Base-by-base conservation (phyloP, 2,888 invertebrate species). In the Sialis lutaria region DNA sequence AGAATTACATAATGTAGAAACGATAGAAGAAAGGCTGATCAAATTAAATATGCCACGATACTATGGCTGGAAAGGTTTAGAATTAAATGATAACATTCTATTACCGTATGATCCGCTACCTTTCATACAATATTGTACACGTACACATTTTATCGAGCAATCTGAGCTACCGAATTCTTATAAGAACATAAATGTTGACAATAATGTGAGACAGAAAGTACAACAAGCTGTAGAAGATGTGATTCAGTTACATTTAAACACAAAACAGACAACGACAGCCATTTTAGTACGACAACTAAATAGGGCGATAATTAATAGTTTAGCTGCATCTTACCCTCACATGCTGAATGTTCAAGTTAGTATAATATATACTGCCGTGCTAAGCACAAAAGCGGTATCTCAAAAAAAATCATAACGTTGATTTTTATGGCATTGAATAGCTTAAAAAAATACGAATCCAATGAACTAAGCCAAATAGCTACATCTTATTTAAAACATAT, bases 11-110 rank as follows among this genome's bases (percentile, higher is more conserved):
- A 61, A 68, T 1, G 56, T 82, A 8, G 70, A 75, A 48, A 87
- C 86, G 0, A 74, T 88, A 0, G 90, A 91, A 65, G 87, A 88
- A 60, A 91, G 91, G 59, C 71, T 86, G 55, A 77, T 87, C 45
- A 84, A 82, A 54, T 57, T 89, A 30, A 89, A 89, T 60, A 80
- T 88, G 77, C 85, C 84, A 0, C 72, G 74, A 44, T 88, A 81
- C 61, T 90, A 84, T 61, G 89, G 90, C 2, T 88, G 77, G 68
- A 74, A 72, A 56, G 73, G 75, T 48, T 62, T 77, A 2, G 64
- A 74, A 55, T 59, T 88, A 4, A 61, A 66, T 2, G 85, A 86
- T 58, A 64, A 72, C 43, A 53, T 53, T 9, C 53, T 72, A 30
- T 57, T 73, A 48, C 79, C 78, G 0, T 88, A 85, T 56, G 77